Base-by-base conservation (phyloP, 2,888 invertebrate genomes). In the Colletes collaris region DNA sequence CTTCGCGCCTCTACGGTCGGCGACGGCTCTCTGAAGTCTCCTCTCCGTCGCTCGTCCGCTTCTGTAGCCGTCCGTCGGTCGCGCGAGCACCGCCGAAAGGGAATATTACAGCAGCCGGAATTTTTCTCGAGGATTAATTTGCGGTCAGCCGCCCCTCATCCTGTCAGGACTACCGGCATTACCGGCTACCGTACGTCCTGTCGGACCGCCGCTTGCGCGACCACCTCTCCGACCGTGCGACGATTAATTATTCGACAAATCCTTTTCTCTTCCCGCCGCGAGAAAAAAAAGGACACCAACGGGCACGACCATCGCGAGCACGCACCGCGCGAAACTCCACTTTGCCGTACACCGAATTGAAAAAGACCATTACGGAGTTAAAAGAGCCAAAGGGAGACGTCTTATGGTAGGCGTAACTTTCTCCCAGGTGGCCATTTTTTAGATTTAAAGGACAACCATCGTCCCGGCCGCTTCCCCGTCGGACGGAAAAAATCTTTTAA, bases 71-170 rank as follows among this genome's bases (percentile, higher is more conserved):
- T 75, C 46, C 58, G 52, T 46, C 44, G 64, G 60, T 46, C 69
- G 76, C 70, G 73, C 66, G 72, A 75, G 80, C 77, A 78, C 79
- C 79, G 87, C 86, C 89, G 86, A 89, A 90, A 90, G 88, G 74
- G 89, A 89, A 88, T 88, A 83, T 83, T 87, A 86, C 89, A 63
- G 86, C 87, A 86, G 87, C 85, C 77, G 83, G 87, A 83, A 89
- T 86, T 88, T 87, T 88, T 88, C 86, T 84, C 70, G 82, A 87
- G 88, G 89, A 90, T 90, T 91, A 91, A 90, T 90, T 90, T 90
- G 90, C 89, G 90, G 91, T 90, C 80, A 74, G 68, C 71, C 79
- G 74, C 79, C 69, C 75, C 78, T 84, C 82, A 44, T 81, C 84
- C 81, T 80, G 84, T 75, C 86, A 76, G 76, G 86, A 87, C 87